Percentiles rank a stretch among this genome's conserved stretches.
These are phyloP conservation scores for Yponomeuta sedellus DNA, from an alignment of 2,888 invertebrate species.

Conservation along the genomic window DNA sequence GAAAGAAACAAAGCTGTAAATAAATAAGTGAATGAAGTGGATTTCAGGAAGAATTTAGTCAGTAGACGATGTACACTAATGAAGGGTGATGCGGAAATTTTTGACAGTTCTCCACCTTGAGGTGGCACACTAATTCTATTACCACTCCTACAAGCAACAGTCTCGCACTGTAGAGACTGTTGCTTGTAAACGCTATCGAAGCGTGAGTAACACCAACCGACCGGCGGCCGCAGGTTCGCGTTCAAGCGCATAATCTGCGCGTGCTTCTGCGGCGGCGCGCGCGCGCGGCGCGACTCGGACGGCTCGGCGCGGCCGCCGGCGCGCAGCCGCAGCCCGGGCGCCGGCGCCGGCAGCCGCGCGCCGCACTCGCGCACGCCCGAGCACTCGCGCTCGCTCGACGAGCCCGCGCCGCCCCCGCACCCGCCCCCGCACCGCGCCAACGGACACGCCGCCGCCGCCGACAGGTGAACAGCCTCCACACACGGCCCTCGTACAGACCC, in stretches of 20 bases:
- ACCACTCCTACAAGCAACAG: no score
- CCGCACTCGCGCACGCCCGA: conserved; percentile 32
- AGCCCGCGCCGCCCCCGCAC: conserved; percentile 35
- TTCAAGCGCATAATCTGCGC: conserved; percentile 95
- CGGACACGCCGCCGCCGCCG: conserved; percentile 20
- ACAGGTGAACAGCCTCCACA: no score
- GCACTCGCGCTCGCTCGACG: conserved; percentile 56
- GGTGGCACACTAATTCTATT: no score
- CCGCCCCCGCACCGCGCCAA: not conserved
- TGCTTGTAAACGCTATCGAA: not conserved
- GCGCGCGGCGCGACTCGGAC: conserved; percentile 52
- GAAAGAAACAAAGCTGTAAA: no score
- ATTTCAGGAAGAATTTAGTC: no score
- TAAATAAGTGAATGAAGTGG: no score
- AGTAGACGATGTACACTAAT: no score
- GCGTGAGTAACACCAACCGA: not conserved
- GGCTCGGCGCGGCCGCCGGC: conserved; percentile 38
- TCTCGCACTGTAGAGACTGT: no score
- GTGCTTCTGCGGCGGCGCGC: conserved; percentile 80
- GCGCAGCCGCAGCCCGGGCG: conserved; percentile 32
- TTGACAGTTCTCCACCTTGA: no score
- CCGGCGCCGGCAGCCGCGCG: conserved; percentile 50
- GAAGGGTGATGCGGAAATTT: no score
- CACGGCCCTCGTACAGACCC: no score
- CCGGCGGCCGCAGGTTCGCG: conserved; percentile 80